A percentile compares a stretch with the other conserved stretches of the same genome.
These are phyloP conservation scores for Helleia helle DNA, from an alignment of 2,888 invertebrate genomes.

Conservation along the genomic window DNA sequence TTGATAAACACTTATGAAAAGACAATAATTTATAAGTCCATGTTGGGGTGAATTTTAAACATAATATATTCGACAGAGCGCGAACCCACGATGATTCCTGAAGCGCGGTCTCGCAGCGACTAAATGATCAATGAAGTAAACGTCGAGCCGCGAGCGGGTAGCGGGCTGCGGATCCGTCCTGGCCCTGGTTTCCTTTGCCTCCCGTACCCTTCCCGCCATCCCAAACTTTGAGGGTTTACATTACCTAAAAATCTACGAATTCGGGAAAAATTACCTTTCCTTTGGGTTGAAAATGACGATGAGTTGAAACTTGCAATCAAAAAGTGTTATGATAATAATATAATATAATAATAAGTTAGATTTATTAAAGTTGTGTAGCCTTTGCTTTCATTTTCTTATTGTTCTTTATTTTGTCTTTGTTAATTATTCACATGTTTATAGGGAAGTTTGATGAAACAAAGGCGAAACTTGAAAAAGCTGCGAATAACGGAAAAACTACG, in stretches of 20 bases:
- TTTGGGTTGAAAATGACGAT: too few species aligned
- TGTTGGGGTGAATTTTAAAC: conserved; percentile 15
- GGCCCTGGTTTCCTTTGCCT: conserved; percentile 11
- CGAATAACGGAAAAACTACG: too few species aligned
- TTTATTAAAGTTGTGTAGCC: too few species aligned
- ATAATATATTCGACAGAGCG: conserved; percentile 13
- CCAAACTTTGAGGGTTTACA: conserved; percentile 14
- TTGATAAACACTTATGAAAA: conserved; percentile 19
- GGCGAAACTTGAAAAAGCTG: too few species aligned
- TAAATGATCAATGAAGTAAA: conserved; percentile 26
- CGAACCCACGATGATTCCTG: background rate
- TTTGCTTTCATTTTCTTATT: too few species aligned
- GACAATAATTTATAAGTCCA: conserved; percentile 38
- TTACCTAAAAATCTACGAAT: background rate
- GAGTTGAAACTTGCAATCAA: too few species aligned
- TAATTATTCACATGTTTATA: too few species aligned
- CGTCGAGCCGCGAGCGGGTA: conserved; percentile 13
- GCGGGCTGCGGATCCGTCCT: conserved; percentile 7
- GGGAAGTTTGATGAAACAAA: too few species aligned
- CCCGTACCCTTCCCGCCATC: conserved; percentile 16
- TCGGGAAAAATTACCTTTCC: background rate
- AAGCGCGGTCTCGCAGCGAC: conserved; percentile 27
- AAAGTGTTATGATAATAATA: too few species aligned
- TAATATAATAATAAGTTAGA: too few species aligned
- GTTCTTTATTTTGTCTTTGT: too few species aligned